Conservation (phyloP, 2,113 vertebrate genomes). For the Chrysemys picta region DNA sequence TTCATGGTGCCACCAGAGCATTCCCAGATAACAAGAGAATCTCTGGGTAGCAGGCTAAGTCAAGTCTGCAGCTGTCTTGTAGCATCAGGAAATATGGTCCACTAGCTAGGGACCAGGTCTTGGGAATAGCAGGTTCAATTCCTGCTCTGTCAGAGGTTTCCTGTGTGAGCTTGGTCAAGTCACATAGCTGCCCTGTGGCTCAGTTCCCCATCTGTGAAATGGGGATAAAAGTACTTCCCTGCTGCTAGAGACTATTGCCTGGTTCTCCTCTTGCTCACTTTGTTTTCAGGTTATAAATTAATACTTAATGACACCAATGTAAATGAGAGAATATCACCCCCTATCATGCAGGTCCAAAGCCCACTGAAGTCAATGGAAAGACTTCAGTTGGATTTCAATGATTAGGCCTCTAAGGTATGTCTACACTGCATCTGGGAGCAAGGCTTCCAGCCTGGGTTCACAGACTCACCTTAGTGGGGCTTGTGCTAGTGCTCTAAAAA, state of each 20-base stretch:
- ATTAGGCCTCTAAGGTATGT: not conserved
- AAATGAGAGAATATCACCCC: not conserved
- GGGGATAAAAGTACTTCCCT: not conserved
- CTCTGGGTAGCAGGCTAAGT: not conserved
- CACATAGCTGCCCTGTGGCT: not conserved
- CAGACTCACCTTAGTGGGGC: not conserved
- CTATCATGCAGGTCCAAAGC: not conserved
- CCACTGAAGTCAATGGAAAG: not conserved
- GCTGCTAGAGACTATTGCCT: not conserved
- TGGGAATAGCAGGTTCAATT: not conserved
- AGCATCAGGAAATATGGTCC: too few relatives aligned
- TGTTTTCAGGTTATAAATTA: not conserved
- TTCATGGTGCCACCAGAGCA: not conserved
- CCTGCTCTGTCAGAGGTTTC: not conserved
- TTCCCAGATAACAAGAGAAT: not conserved
- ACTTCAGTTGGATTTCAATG: not conserved
- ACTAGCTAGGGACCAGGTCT: not conserved
- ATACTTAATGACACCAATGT: not conserved
- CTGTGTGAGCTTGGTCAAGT: not conserved
- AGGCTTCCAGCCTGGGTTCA: not conserved
- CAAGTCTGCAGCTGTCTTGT: not conserved
- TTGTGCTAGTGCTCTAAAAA: not conserved
- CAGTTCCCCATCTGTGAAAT: not conserved
- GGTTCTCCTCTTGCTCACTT: not conserved
- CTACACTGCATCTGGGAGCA: not conserved